Base-by-base conservation (phyloP, 2,797 vertebrate genomes). In the Cephalopachus bancanus region DNA sequence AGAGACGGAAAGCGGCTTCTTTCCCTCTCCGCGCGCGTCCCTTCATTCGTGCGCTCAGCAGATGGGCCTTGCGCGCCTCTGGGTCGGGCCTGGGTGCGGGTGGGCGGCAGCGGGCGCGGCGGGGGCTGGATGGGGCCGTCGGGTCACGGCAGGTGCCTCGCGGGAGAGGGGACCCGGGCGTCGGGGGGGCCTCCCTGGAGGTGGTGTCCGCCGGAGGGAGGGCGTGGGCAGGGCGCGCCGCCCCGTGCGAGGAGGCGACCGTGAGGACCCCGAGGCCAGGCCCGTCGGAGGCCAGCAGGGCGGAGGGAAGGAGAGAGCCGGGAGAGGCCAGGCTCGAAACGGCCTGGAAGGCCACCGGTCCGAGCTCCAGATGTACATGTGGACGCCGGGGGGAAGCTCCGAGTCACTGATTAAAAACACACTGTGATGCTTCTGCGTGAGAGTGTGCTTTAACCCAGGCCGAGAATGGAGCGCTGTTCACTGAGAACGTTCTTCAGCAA, bases 121-220 rank as follows among this genome's bases (percentile, higher is more conserved):
- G 28, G 24, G 20, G 10, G 1, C 7, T 1, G 22, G 14, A 10
- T 3, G 4, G 57, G n/a, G 78, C 24, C 22, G 3, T 15, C 49
- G 8, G 83, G 15, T 17, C 49, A 30, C 1, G 24, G 28, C 83
- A 10, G 17, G 49, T 16, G 33, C 65, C 15, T 6, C 4, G 8
- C 24, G 30, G 44, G 15, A 44, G 30, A 44, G n/a, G n/a, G n/a
- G n/a, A n/a, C n/a, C n/a, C n/a, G n/a, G n/a, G n/a, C n/a, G n/a
- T n/a, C n/a, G 51, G 53, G 51, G 37, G 9, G 20, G 30, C 69
- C 71, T 51, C 28, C 71, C 20, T 1, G 19, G 69, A 33, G n/a
- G 37, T 8, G 49, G 28, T 9, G 44, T 53, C 74, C 49, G 7
- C 30, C 3, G 62, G 44, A 49, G 28, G 20, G 1, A 6, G 22